Conservation (phyloP, 1,140 invertebrate genomes). For the Cryptotermes secundus region DNA sequence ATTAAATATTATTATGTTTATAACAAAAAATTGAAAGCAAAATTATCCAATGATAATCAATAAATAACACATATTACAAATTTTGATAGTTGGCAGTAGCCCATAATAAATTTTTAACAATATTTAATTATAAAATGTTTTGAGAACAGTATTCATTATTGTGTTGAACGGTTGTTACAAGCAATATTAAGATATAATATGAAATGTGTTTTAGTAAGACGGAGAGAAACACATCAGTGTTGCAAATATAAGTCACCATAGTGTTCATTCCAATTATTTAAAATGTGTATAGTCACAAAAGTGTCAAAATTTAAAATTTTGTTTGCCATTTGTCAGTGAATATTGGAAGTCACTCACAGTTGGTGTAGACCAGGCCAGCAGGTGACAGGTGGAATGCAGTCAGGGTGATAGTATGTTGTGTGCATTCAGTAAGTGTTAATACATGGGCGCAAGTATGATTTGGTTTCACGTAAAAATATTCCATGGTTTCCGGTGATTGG, state of each 20-base stretch:
- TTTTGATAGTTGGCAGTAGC: too few relatives aligned
- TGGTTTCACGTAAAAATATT: background rate
- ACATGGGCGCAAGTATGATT: background rate
- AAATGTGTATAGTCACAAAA: background rate
- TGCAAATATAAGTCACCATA: background rate
- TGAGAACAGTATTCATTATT: background rate
- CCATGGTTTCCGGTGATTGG: background rate
- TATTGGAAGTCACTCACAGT: conserved; percentile 27
- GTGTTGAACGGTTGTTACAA: background rate
- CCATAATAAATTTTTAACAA: background rate
- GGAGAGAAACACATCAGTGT: background rate
- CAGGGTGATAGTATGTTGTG: background rate
- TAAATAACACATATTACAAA: too few relatives aligned
- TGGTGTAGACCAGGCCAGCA: conserved; percentile 14
- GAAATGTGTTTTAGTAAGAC: background rate
- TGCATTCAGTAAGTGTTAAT: background rate
- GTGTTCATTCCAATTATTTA: background rate
- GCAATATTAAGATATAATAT: background rate
- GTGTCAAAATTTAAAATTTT: background rate
- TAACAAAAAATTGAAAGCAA: background rate
- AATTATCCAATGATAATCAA: background rate
- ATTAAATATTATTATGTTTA: background rate
- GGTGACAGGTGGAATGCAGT: background rate
- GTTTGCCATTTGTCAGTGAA: conserved; percentile 14
- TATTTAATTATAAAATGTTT: background rate